A percentile compares a stretch with the other conserved stretches of the same genome.
Evolutionary conservation across 2,797 vertebrate genomes (phyloP).

Genomic region (Tapera naevia): DNA sequence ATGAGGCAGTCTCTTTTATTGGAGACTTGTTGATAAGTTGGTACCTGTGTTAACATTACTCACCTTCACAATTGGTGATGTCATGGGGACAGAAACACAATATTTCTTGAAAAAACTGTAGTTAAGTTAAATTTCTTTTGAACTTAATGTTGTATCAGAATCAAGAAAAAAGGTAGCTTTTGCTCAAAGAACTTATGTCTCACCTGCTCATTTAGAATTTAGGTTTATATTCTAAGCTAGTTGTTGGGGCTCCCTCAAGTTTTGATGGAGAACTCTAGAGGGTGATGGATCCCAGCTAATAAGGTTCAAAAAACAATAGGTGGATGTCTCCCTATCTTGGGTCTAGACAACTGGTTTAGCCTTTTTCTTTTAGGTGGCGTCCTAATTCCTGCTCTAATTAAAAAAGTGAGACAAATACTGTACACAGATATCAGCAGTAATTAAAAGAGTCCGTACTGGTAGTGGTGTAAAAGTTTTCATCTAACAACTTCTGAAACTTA

Average conservation of each 20-base stretch:
- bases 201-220: neutral
- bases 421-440: too few species aligned
- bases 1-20: neutral
- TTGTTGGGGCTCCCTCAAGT: neutral
- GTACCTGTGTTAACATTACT: neutral
- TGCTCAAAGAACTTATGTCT: neutral
- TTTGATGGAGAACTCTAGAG: neutral
- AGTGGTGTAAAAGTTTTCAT: accelerated
- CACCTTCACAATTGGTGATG: neutral
- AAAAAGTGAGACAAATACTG: neutral
- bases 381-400: neutral
- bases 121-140: neutral
- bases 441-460: neutral
- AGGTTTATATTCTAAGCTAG: neutral
- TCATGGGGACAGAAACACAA: neutral
- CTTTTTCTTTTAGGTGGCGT: neutral
- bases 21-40: neutral
- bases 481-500: neutral
- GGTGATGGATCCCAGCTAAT: neutral
- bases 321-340: neutral
- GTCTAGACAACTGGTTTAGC: neutral
- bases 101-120: neutral
- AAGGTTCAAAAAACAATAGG: neutral
- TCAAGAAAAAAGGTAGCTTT: neutral
- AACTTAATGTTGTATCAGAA: neutral